A percentile compares a stretch with the other conserved stretches of the same genome.
These are phyloP conservation scores for Orbicella faveolata DNA, from an alignment of 64 coral and sea anemone genomes.

Conservation along the genomic window DNA sequence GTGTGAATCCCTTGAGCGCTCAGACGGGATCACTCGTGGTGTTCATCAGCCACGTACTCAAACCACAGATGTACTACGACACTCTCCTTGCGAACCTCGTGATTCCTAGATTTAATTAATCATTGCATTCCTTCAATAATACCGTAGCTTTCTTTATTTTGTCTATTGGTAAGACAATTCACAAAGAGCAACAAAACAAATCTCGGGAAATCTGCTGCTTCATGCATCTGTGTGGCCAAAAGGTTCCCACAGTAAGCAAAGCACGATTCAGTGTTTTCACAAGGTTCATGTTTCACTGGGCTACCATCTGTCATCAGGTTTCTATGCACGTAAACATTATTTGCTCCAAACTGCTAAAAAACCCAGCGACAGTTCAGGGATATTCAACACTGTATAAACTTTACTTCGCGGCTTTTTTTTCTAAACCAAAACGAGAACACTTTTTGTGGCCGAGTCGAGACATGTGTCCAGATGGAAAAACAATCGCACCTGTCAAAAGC, in stretches of 20 bases:
- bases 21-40: too few relatives aligned
- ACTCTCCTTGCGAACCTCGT: too few relatives aligned
- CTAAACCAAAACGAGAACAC: neutral
- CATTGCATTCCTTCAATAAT: too few relatives aligned
- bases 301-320: neutral
- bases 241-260: neutral
- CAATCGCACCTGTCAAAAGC: neutral
- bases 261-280: neutral
- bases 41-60: too few relatives aligned
- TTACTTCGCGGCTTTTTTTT: neutral
- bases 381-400: neutral
- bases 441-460: neutral
- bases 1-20: neutral
- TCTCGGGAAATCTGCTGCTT: neutral
- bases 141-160: too few relatives aligned
- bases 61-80: too few relatives aligned
- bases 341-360: neutral
- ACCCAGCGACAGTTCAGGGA: neutral
- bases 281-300: neutral
- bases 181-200: neutral
- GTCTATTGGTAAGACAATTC: too few relatives aligned
- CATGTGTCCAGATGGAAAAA: neutral
- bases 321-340: neutral
- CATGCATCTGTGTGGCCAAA: neutral
- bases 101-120: too few relatives aligned